phyloP scores from a whole-genome alignment of 2,888 invertebrate genomes.

The Amblyjoppa fuscipennis region DNA sequence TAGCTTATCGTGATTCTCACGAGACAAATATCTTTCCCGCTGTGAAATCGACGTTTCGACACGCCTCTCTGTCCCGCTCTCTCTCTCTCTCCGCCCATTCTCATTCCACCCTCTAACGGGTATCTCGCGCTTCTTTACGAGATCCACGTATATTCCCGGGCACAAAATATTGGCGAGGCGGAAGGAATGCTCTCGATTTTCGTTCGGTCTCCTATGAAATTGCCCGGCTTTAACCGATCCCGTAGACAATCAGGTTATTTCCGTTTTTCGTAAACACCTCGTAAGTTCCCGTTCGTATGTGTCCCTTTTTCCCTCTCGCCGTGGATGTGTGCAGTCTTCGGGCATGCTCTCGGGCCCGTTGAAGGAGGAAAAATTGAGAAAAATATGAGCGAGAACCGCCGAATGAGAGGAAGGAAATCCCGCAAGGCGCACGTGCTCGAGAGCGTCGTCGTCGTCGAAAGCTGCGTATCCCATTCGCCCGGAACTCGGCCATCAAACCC shows the following conservation, averaged over 20 bases:
- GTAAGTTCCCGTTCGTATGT: conserved; percentile 42
- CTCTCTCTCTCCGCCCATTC: conserved; percentile 19
- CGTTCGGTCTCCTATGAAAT: conserved; percentile 41
- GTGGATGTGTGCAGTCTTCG: conserved; percentile 6
- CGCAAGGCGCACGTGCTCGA: conserved; percentile 57
- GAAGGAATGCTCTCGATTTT: conserved; percentile 27
- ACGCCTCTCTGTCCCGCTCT: conserved; percentile 14
- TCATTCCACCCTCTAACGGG: conserved; percentile 12
- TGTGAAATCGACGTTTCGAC: conserved; percentile 53
- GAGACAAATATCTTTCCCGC: conserved; percentile 62
- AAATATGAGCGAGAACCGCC: conserved; percentile 49
- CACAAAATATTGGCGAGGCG: conserved; percentile 4
- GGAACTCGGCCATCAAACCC: conserved; percentile 23
- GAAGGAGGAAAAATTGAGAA: conserved; percentile 58
- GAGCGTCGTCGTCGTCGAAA: conserved; percentile 59
- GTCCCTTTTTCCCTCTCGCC: not conserved
- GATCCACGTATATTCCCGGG: conserved; percentile 33
- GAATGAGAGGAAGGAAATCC: conserved; percentile 52
- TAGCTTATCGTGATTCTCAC: conserved; percentile 59
- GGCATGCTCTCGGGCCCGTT: not conserved
- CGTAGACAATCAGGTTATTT: conserved; percentile 47
- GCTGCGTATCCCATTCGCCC: conserved; percentile 39
- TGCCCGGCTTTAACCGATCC: conserved; percentile 35
- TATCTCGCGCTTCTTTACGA: conserved; percentile 35
- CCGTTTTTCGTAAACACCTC: conserved; percentile 60